Evolutionary conservation across 2,113 vertebrate genomes (phyloP).

Genomic region (Pedionomus torquatus): DNA sequence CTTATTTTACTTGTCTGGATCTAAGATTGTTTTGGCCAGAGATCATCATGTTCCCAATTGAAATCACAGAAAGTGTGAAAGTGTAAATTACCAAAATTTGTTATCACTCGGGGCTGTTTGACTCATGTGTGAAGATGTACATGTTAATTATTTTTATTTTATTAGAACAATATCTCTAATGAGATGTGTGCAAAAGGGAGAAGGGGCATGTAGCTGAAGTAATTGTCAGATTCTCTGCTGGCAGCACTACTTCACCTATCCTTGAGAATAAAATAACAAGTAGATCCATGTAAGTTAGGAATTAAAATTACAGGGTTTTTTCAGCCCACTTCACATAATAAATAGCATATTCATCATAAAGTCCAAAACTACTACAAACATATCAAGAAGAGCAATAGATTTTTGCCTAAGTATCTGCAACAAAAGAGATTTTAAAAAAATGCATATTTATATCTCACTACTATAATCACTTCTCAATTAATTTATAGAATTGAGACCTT

Average conservation of each 20-base stretch:
- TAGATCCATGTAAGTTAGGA: neutral
- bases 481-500: neutral
- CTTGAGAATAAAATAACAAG: neutral
- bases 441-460: neutral
- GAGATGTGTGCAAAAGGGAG: neutral
- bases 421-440: neutral
- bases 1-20: neutral
- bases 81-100: neutral
- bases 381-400: neutral
- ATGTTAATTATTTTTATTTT: slow-evolving; percentile 53
- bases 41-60: neutral
- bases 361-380: neutral
- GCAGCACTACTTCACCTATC: neutral
- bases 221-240: neutral
- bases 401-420: neutral
- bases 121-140: neutral
- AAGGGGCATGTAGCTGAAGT: neutral
- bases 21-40: neutral
- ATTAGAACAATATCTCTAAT: slow-evolving; percentile 1
- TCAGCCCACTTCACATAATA: neutral
- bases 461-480: neutral
- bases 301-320: neutral
- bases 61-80: slow-evolving; percentile 11
- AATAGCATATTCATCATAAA: neutral
- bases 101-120: slow-evolving; percentile 9